Evolutionary conservation across 2,888 invertebrate species (phyloP), one percentile per base, ranked within the genome.

Genomic region (Xanthia icteritia): DNA sequence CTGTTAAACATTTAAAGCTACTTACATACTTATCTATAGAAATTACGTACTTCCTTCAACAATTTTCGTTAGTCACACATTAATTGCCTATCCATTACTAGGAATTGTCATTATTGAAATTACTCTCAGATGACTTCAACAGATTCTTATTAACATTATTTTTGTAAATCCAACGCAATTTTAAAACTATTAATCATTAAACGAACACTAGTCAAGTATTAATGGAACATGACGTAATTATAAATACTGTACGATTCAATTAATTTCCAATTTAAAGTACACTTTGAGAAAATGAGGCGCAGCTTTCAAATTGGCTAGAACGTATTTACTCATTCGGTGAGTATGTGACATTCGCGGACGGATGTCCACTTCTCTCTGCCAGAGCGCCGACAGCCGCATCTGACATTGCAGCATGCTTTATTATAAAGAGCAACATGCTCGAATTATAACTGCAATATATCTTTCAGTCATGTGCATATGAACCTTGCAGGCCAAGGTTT

Each of bases 401-500:
- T 91, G 92, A 92, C 90, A 92, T 90, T 90, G 90, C 86, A 88
- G 86, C 89, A 83, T 87, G 89, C 90, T 92, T 91, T 91, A 92
- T 92, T 90, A 90, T 90, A 84, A 88, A 84, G 88, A 90, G 87
- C 89, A 89, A 91, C 90, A 81, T 76, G 81, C 84, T 85, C 83
- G 72, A 93, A 92, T 92, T 91, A 92, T 92, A 90, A 88, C 86
- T 88, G 84, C 85, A 91, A 90, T 94, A 92, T 91, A 91, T 93
- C 92, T 92, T 87, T 92, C 89, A 89, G 88, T 86, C 78, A 82
- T 83, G 83, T 89, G 89, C 90, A 92, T 89, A 84, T 83, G 89
- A 93, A 92, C 91, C 91, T 91, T 86, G 89, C 88, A 82, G 91
- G 92, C 93, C 94, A 94, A 94, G 94, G 94, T 85, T 71, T 75